A percentile compares a stretch with the other conserved stretches of the same genome.
These are phyloP conservation scores for Apodemia mormo DNA, from an alignment of 2,888 invertebrate genomes.

Conservation along the genomic window DNA sequence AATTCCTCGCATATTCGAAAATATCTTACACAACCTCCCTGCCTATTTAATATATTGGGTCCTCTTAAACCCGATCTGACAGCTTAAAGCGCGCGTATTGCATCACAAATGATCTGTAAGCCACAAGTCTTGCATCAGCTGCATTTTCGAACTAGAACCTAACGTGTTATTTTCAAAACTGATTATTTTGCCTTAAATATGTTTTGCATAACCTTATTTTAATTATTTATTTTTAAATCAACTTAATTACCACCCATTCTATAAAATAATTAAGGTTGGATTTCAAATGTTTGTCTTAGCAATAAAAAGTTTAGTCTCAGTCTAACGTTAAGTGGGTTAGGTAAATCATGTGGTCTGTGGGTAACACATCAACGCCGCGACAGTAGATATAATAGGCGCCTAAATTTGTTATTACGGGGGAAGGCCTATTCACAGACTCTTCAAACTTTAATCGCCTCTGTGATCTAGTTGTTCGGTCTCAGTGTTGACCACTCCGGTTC, in stretches of 20 bases:
- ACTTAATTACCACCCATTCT: not conserved
- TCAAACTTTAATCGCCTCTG: too few relatives aligned
- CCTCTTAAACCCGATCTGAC: constrained; percentile 15
- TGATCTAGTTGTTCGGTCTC: too few relatives aligned
- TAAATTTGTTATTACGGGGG: too few relatives aligned
- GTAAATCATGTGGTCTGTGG: too few relatives aligned
- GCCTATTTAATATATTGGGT: constrained; percentile 6
- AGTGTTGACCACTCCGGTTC: too few relatives aligned
- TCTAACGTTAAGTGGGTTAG: too few relatives aligned
- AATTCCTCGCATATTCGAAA: not conserved
- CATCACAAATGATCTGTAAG: constrained; percentile 53
- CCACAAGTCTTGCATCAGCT: constrained; percentile 49
- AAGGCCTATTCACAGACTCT: too few relatives aligned
- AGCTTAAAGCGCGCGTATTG: constrained; percentile 46
- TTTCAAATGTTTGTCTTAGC: too few relatives aligned
- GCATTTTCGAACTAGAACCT: constrained; percentile 7
- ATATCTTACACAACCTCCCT: not conserved
- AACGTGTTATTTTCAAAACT: constrained; percentile 12
- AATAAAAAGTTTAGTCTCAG: too few relatives aligned
- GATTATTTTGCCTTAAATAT: not conserved
- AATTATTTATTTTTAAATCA: not conserved
- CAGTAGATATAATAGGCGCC: too few relatives aligned
- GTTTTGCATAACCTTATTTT: not conserved
- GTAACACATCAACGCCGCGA: too few relatives aligned
- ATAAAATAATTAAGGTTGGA: too few relatives aligned